Evolutionary conservation across 2,113 vertebrate genomes (phyloP).

Genomic region (Gymnarchus niloticus): DNA sequence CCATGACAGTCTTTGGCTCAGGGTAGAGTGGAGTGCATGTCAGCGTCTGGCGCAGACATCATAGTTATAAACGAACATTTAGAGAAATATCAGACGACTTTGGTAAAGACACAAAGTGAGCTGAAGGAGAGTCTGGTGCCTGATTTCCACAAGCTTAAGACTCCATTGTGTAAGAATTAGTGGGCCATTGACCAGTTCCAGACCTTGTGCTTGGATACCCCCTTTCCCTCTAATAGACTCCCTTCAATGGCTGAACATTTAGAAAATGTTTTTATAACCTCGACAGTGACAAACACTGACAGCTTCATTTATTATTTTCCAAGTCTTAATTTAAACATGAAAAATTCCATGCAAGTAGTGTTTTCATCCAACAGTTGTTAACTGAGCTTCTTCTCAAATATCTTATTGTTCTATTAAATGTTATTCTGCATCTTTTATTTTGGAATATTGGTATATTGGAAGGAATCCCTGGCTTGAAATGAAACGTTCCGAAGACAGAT

Average conservation of each 20-base stretch:
- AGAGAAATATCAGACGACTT: not conserved
- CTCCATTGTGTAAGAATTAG: not conserved
- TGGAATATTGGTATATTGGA: not conserved
- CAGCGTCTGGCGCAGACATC: not conserved
- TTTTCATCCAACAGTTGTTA: not conserved
- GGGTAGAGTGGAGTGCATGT: not conserved
- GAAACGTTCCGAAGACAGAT: constrained; percentile 5
- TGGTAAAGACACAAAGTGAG: not conserved
- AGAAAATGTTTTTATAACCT: constrained; percentile 9
- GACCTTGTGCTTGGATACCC: not conserved
- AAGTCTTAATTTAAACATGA: not conserved
- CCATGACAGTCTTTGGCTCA: not conserved
- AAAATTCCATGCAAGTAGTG: no score
- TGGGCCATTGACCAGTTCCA: not conserved
- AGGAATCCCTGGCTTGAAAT: not conserved
- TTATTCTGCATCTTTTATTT: not conserved
- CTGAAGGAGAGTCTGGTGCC: not conserved
- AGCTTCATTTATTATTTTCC: not conserved
- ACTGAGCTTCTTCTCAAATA: not conserved
- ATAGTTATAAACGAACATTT: not conserved
- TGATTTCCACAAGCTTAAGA: not conserved
- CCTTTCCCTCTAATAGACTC: not conserved
- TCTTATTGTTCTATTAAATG: not conserved
- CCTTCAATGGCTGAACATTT: not conserved
- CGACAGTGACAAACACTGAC: not conserved